phyloP scores from a whole-genome alignment of 2,113 vertebrate genomes.

The Myotis lucifugus region DNA sequence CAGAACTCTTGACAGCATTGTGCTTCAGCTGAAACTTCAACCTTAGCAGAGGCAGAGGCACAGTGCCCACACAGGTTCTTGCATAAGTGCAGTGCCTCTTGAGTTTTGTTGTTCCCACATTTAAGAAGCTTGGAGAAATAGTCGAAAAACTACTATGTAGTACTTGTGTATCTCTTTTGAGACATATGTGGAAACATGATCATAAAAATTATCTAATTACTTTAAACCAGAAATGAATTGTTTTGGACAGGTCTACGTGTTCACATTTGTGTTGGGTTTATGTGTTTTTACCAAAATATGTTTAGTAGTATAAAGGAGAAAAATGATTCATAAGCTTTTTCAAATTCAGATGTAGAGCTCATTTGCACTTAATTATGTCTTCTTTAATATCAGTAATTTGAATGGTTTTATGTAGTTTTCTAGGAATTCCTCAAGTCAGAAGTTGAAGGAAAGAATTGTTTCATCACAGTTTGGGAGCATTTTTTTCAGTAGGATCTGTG shows the following conservation, averaged over 20 bases:
- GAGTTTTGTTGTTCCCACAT: not conserved
- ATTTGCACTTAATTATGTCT: slow-evolving; percentile 42
- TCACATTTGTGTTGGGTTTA: slow-evolving; percentile 38
- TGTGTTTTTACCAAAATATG: not conserved
- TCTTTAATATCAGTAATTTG: not conserved
- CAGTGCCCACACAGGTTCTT: not conserved
- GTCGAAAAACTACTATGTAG: not conserved
- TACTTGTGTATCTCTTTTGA: not conserved
- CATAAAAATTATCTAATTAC: not conserved
- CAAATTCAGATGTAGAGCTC: not conserved
- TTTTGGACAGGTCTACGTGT: slow-evolving; percentile 29
- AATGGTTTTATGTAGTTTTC: slow-evolving; percentile 32
- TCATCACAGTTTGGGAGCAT: not conserved
- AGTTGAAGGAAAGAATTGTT: not conserved
- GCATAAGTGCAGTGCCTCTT: fast-evolving
- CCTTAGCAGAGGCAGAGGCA: not conserved
- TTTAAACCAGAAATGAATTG: slow-evolving; percentile 44
- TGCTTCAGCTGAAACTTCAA: not conserved
- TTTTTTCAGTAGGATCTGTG: not conserved
- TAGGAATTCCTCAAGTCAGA: slow-evolving; percentile 33
- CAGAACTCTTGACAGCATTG: not conserved
- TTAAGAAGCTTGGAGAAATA: slow-evolving; percentile 19
- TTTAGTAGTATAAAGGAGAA: slow-evolving; percentile 34
- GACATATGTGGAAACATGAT: not conserved
- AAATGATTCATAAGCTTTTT: slow-evolving; percentile 62